These are phyloP conservation scores for Cotesia chilonis DNA, from an alignment of 1,140 invertebrate genomes.

Conservation along the genomic window DNA sequence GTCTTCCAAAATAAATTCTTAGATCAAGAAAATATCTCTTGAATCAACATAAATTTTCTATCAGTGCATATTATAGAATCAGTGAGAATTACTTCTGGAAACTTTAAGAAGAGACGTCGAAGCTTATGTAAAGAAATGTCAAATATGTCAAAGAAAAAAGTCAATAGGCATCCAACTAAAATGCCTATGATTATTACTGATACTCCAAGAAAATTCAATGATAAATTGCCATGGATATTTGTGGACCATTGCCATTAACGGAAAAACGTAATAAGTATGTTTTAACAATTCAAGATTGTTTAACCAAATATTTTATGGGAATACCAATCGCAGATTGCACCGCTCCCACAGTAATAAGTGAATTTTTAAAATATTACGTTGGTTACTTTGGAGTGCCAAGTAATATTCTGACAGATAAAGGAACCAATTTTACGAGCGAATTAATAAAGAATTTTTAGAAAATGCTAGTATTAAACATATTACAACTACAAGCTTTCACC, in stretches of 20 bases:
- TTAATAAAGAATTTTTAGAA: conserved; percentile 31
- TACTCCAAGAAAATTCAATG: conserved; percentile 27
- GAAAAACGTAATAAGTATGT: conserved; percentile 31
- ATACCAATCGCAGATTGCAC: conserved; percentile 18
- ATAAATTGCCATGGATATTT: conserved; percentile 35
- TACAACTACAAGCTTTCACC: conserved; percentile 31
- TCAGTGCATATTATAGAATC: conserved; percentile 25
- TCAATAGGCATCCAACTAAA: conserved; percentile 18
- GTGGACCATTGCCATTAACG: conserved; percentile 32
- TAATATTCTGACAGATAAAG: conserved; percentile 46
- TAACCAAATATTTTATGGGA: conserved; percentile 28
- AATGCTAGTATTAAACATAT: conserved; percentile 28
- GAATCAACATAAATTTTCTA: too few species aligned
- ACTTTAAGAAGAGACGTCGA: conserved; percentile 22
- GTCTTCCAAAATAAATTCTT: too few species aligned
- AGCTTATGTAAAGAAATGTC: conserved; percentile 20
- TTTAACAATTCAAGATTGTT: not conserved
- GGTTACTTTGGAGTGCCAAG: conserved; percentile 38
- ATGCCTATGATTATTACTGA: conserved; percentile 38
- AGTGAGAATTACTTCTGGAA: conserved; percentile 32
- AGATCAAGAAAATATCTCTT: too few species aligned
- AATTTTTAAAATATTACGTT: conserved; percentile 16
- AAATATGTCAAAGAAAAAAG: conserved; percentile 36
- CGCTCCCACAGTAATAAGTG: conserved; percentile 12
- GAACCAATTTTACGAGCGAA: conserved; percentile 43